These are phyloP conservation scores for Metallyticus violacea DNA, from an alignment of 2,888 invertebrate genomes.

Conservation along the genomic window DNA sequence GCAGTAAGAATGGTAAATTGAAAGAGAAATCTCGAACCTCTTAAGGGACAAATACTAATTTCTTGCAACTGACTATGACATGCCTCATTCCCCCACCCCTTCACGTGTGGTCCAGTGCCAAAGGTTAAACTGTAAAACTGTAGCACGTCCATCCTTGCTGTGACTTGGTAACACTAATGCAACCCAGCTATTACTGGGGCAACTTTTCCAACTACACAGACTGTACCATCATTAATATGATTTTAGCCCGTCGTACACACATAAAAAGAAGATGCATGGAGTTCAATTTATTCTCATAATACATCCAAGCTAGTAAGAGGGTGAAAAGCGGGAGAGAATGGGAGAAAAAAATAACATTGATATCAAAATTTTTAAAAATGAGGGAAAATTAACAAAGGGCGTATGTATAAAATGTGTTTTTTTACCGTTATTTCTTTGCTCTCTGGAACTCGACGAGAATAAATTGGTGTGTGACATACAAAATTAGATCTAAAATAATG, in stretches of 20 bases:
- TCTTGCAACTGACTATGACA: too few relatives aligned
- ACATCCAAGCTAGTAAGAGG: conserved; percentile 17
- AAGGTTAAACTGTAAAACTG: too few relatives aligned
- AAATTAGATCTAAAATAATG: conserved; percentile 23
- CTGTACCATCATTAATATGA: conserved; percentile 22
- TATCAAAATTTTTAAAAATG: conserved; percentile 23
- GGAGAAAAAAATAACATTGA: conserved; percentile 9
- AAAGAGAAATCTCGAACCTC: too few relatives aligned
- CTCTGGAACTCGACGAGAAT: conserved; percentile 1
- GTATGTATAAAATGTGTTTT: conserved; percentile 6
- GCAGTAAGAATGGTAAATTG: too few relatives aligned
- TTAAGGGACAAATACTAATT: too few relatives aligned
- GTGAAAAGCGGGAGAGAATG: neutral
- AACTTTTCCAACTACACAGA: neutral
- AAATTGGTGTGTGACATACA: conserved; percentile 12
- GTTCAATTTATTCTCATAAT: conserved; percentile 28
- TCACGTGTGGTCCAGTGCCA: too few relatives aligned
- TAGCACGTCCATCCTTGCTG: too few relatives aligned
- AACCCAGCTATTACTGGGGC: neutral
- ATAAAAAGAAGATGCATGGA: conserved; percentile 25
- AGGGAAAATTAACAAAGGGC: conserved; percentile 25
- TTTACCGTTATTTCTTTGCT: neutral
- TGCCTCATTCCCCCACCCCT: too few relatives aligned
- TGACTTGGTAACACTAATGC: too few relatives aligned
- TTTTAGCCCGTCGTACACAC: conserved; percentile 14